Percentiles rank a stretch among this genome's conserved stretches.
Evolutionary conservation across 1,140 invertebrate species (phyloP).

Genomic region (Chionoecetes opilio): DNA sequence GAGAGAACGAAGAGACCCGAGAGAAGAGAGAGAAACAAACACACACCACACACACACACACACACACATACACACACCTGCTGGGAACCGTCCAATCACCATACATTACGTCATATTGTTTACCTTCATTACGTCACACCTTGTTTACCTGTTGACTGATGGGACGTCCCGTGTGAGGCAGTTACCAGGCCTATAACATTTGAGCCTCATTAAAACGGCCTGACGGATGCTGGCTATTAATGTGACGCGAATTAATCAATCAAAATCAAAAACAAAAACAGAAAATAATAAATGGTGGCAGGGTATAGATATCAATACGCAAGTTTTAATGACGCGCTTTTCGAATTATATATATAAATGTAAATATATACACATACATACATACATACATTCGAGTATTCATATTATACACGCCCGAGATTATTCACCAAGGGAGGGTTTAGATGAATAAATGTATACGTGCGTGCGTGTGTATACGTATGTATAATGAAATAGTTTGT

Average conservation of each 20-base stretch:
- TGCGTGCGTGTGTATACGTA: not conserved
- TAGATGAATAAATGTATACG: conserved; percentile 36
- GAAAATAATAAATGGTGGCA: no score
- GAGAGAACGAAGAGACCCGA: no score
- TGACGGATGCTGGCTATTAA: conserved; percentile 45
- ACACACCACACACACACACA: conserved; percentile 31
- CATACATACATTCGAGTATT: conserved; percentile 3
- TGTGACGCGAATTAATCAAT: conserved; percentile 41
- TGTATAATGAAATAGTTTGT: conserved; percentile 23
- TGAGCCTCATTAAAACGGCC: conserved; percentile 51
- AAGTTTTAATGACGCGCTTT: no score
- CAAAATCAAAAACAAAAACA: no score
- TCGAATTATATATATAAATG: not conserved
- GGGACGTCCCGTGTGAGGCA: conserved; percentile 36
- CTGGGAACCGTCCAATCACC: not conserved
- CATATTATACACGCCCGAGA: not conserved
- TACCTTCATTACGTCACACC: not conserved
- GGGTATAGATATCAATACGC: no score
- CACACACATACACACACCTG: conserved; percentile 29
- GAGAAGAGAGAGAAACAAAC: not conserved
- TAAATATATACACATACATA: conserved; percentile 33
- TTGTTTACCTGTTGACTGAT: conserved; percentile 45
- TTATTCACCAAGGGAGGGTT: not conserved
- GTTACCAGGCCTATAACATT: conserved; percentile 37
- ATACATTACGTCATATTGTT: conserved; percentile 4